Evolutionary conservation across 2,888 invertebrate genomes (phyloP), one percentile per base, ranked within the genome.

Genomic region (Cordilura impudica): DNA sequence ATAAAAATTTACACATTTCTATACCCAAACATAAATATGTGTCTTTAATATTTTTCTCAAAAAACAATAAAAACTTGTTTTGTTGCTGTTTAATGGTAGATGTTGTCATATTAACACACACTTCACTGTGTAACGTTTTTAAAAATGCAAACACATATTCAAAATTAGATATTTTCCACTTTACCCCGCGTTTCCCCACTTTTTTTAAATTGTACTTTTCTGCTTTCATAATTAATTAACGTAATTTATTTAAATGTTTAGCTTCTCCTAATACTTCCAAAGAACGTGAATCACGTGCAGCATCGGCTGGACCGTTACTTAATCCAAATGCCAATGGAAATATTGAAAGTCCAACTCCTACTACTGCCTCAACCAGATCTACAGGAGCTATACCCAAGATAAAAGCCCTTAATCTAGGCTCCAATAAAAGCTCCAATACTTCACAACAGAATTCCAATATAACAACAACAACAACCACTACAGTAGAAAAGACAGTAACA

Each of bases 341-440:
- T 8, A 77, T 82, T 0, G 83, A 83, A 61, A 39, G n/a, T n/a
- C n/a, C 77, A 10, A 67, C 79, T 45, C 45, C 45, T 31, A 49
- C 74, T 7, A 23, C 77, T 14, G 53, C 65, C 2, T 60, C 77
- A 2, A 71, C 10, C 1, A 84, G 84, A 4, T 84, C 83, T 26
- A 85, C 86, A 2, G 88, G 88, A 1, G 88, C 88, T 14, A 88
- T 88, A 74, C 88, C 88, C 4, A 88, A 88, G 81, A 84, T 86
- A 5, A 88, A 88, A 76, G 26, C 80, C 0, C 65, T 83, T 35
- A 86, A 67, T 69, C 82, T 84, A 7, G 74, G 81, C 19, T 35
- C 82, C 2, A 85, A 83, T 19, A 86, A 87, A 45, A 78, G 60
- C 35, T 56, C 74, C 16, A 75, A 51, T 75, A 67, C 49, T 72